Conservation (phyloP, 2,113 vertebrate species). For the Chaetorhynchus papuensis region DNA sequence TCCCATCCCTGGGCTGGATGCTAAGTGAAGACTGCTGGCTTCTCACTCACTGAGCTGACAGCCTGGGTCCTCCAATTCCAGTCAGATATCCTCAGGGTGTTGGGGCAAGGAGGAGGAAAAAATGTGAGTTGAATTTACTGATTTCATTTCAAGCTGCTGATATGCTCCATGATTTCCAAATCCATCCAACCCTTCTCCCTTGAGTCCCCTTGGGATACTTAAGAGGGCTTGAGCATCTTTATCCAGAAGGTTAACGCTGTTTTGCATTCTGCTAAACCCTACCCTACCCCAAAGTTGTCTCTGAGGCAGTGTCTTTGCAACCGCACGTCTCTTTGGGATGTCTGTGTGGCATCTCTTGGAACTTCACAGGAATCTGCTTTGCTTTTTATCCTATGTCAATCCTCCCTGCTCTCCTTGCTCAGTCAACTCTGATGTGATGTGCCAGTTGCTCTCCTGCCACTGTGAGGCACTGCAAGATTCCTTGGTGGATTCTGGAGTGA, state of each 20-base stretch:
- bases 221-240: background rate
- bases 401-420: background rate
- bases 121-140: background rate
- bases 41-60: background rate
- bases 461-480: slow-evolving; percentile 39
- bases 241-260: background rate
- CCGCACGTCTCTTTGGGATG: accelerated
- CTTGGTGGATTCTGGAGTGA: background rate
- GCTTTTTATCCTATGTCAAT: background rate
- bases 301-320: background rate
- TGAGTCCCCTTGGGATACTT: background rate
- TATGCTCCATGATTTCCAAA: background rate
- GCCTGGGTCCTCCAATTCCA: background rate
- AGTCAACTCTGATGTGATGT: background rate
- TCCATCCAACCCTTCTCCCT: background rate
- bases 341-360: background rate
- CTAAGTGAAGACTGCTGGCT: background rate
- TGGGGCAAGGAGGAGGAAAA: background rate
- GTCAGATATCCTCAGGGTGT: background rate
- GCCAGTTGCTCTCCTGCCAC: background rate
- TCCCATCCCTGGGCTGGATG: background rate
- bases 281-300: background rate
- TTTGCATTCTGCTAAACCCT: background rate
- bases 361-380: background rate
- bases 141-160: background rate